Base-by-base conservation (phyloP, 2,888 invertebrate genomes). In the Cosmia trapezina region DNA sequence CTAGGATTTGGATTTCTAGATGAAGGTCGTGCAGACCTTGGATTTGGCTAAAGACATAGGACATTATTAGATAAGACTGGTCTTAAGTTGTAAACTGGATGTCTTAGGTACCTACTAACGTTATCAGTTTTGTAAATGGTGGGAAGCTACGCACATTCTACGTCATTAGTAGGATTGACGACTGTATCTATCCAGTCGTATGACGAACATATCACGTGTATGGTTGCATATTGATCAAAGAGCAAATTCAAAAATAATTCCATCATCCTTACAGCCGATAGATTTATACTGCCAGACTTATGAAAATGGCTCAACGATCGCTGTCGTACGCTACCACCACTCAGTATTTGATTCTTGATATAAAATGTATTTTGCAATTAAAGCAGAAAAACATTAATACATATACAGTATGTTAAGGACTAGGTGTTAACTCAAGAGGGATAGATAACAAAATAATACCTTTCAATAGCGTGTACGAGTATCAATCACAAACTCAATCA, bases 11-110 rank as follows among this genome's bases (percentile, higher is more conserved):
- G 28, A 56, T 41, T 19, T 28, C 59, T 28, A 69, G n/a, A 53
- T 60, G 74, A 69, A 28, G 28, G 28, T 45, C 22, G 12, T 12
- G 7, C 54, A 28, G 49, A 60, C 63, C 28, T 64, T 33, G n/a
- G 14, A 2, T 67, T 65, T 22, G 19, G 49, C 22, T 51, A 8
- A n/a, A 47, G 22, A 57, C 51, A n/a, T n/a, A 33, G 12, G 0
- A 4, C 8, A 66, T 67, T 43, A 33, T 62, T 28, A 47, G 53
- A 41, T 62, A 67, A 59, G 43, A 17, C 19, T n/a, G 0, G 11
- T 12, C 56, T 68, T 8, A 57, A 62, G 7, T 17, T 70, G 14
- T 49, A 8, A 22, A 57, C 51, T 28, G 51, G 6, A 2, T n/a
- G 4, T 22, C n/a, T n/a, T 33, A n/a, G 14, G 9, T 19, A 61